Base-by-base conservation (phyloP, 2,113 vertebrate species). In the Sander vitreus region DNA sequence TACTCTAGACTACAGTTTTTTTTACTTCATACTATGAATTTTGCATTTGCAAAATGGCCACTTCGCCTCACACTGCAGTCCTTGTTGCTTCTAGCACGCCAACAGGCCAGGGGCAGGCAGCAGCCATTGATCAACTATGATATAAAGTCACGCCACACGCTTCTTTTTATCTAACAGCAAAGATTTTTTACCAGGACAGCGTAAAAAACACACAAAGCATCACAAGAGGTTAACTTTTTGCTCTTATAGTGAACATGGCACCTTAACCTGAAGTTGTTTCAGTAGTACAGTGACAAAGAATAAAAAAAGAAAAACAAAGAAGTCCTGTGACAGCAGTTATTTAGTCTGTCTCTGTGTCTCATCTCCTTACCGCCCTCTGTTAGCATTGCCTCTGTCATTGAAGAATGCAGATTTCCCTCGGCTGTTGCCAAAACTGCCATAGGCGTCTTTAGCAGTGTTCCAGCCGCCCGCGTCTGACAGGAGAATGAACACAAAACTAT, bases 371-470 rank as follows among this genome's bases (percentile, higher is more conserved):
- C 98, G 96, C 86, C 97, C 97, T 88, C 98, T 95, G 59, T 95
- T 96, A 16, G 96, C 96, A 39, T 95, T 96, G n/a, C 97, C 96
- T 73, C 97, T 95, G 85, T 99, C 97, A 70, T 85, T 94, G 30
- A 97, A 98, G 94, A 98, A 99, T 12, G 96, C 96, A 18, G 98
- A 96, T 66, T 98, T 97, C 1, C 96, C 96, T 13, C 97, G 93
- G 79, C 98, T 97, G 45, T 96, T 96, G 4, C 97, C 96, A 50
- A 99, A 99, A 89, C 96, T 99, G 94, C 95, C 97, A 89, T 98
- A 99, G 2, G 96, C 95, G 70, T 97, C 97, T 87, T 97, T 97
- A 55, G 94, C 74, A 0, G 96, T 94, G 88, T 96, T 97, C 98
- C 98, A 99, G 63, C 97, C 97, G 4, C 94, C 87, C 4, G 50